Base-by-base conservation (phyloP, 2,113 vertebrate species). In the Dipodomys spectabilis region DNA sequence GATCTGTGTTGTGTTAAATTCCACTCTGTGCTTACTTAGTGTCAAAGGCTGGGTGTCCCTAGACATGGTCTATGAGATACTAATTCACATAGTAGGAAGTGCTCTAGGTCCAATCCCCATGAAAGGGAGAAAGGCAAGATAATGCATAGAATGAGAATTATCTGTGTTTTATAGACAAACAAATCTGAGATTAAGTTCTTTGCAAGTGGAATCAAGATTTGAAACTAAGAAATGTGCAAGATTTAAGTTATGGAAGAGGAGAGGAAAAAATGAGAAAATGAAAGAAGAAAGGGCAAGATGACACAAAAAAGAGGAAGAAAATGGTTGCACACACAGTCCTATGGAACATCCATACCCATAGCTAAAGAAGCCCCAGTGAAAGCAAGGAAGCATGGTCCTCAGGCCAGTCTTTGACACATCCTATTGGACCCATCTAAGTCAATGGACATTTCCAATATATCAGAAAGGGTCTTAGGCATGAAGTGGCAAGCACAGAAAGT, bases 151-250 rank as follows among this genome's bases (percentile, higher is more conserved):
- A 15, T 7, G 15, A 79, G 39, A 69, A 10, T 78, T 84, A 32
- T 44, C 23, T 32, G 20, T 27, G 19, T 10, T 71, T 78, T 57
- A 32, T 5, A 60, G 71, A 82, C 19, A 86, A 62, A 30, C 60
- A 67, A 7, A 65, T 86, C 13, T 82, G 44, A 82, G 25, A 16
- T 65, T 62, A 90, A 19, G 57, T 69, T 81, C 12, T 92, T 53
- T 86, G 57, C 72, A 65, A 45, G 18, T 82, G 49, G 57, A 88
- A 88, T 19, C 27, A 88, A 78, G 18, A 78, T 79, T 82, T 84
- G 69, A 94, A 90, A 81, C 74, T 68, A 30, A 22, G 11, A 22
- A 39, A 20, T 80, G 2, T 49, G 44, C 15, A 49, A 79, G 88
- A 39, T 84, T 65, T 72, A 23, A 65, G 57, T 23, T 65, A 3